A percentile compares a stretch with the other conserved stretches of the same genome.
Evolutionary conservation across 2,113 vertebrate species (phyloP).

Genomic region (Synodontis membranacea): DNA sequence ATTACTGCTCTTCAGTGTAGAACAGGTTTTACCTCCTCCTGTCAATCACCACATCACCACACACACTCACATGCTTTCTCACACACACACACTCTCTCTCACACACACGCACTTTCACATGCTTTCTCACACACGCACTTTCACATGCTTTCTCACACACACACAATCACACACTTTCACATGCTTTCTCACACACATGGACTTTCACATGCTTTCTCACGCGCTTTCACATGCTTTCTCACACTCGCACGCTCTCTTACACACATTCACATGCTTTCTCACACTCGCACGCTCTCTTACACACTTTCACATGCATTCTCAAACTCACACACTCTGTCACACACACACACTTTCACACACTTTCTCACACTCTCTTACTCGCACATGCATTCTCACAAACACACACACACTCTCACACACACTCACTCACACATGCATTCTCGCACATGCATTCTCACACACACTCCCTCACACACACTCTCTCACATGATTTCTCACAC

Average conservation of each 20-base stretch:
- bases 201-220: neutral
- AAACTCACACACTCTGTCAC: neutral
- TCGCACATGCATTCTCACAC: slow-evolving; percentile 27
- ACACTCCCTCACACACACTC: neutral
- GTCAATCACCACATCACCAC: too few relatives aligned
- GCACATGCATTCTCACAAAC: neutral
- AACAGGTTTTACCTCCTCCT: too few relatives aligned
- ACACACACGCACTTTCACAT: neutral
- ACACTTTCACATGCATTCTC: too few relatives aligned
- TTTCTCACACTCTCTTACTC: neutral
- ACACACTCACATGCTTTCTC: neutral
- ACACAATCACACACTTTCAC: too few relatives aligned
- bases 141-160: too few relatives aligned
- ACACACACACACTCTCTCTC: neutral
- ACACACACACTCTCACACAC: neutral
- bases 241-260: neutral
- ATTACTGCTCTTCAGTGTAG: too few relatives aligned
- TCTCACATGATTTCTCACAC: neutral
- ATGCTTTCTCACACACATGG: too few relatives aligned
- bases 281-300: neutral
- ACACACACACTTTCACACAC: too few relatives aligned
- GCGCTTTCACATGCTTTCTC: too few relatives aligned
- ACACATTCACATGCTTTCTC: slow-evolving; percentile 1
- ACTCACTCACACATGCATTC: too few relatives aligned
- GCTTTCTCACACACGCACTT: slow-evolving; percentile 32